Conservation (phyloP, 1,140 invertebrate species). For the Drosophila virilis region DNA sequence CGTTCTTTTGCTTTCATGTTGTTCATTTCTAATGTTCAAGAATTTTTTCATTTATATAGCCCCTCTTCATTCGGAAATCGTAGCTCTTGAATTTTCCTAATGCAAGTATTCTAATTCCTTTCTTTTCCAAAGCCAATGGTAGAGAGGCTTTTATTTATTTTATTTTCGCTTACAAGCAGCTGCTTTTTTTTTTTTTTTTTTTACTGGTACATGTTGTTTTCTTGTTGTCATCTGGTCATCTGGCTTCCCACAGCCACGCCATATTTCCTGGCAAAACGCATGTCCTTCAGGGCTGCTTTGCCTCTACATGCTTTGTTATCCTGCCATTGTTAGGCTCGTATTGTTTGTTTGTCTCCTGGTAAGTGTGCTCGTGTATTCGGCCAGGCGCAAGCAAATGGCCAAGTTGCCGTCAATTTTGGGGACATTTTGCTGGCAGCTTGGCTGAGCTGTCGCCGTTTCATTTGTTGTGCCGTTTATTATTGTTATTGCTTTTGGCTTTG, state of each 20-base stretch:
- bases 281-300: slow-evolving; percentile 54
- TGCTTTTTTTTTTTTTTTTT: slow-evolving; percentile 50
- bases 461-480: slow-evolving; percentile 67
- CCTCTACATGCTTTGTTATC: slow-evolving; percentile 56
- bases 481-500: slow-evolving; percentile 56
- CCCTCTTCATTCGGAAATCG: too few species aligned
- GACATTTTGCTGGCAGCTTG: slow-evolving; percentile 61
- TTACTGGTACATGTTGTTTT: slow-evolving; percentile 33
- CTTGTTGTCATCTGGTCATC: slow-evolving; percentile 21
- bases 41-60: too few species aligned
- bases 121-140: neutral
- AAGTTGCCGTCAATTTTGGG: slow-evolving; percentile 71
- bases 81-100: too few species aligned
- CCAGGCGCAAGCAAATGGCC: slow-evolving; percentile 55
- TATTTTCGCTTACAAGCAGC: slow-evolving; percentile 51
- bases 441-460: slow-evolving; percentile 52
- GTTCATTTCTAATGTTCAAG: too few species aligned
- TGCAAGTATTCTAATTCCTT: neutral
- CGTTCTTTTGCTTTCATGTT: slow-evolving; percentile 31
- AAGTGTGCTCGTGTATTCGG: slow-evolving; percentile 29
- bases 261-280: slow-evolving; percentile 52
- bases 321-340: slow-evolving; percentile 62
- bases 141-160: neutral
- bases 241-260: neutral
- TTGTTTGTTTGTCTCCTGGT: slow-evolving; percentile 53